phyloP scores from a whole-genome alignment of 2,888 invertebrate genomes.

The Xestia xanthographa region DNA sequence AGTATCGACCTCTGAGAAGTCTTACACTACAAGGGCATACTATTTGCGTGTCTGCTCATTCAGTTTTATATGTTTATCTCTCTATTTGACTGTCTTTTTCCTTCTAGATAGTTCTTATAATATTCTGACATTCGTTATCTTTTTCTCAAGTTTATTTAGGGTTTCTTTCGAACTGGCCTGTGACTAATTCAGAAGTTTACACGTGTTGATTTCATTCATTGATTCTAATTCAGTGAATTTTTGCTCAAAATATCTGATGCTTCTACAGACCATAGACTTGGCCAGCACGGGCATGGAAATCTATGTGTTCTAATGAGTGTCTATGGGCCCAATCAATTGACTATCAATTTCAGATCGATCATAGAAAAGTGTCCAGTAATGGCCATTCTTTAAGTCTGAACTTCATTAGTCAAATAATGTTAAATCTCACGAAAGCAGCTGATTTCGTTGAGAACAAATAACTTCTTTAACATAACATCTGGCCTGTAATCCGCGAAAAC shows the following conservation, averaged over 20 bases:
- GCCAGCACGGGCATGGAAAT: not conserved
- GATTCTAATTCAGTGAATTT: constrained; percentile 7
- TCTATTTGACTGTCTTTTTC: constrained; percentile 5
- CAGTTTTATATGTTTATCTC: constrained; percentile 40
- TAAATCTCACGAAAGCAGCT: not conserved
- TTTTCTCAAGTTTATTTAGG: not conserved
- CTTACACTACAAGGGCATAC: constrained; percentile 62
- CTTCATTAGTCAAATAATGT: not conserved
- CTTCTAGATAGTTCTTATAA: constrained; percentile 12
- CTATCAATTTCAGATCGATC: not conserved
- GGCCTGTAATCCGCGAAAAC: too few species aligned
- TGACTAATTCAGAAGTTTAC: constrained; percentile 15
- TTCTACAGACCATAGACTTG: not conserved
- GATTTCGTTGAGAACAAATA: not conserved
- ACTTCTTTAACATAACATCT: too few species aligned
- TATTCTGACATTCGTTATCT: not conserved
- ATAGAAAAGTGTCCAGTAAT: not conserved
- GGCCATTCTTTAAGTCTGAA: not conserved
- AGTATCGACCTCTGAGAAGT: constrained; percentile 60
- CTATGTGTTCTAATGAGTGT: not conserved
- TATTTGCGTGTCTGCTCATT: constrained; percentile 51
- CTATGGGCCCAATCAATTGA: not conserved
- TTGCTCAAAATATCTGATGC: constrained; percentile 2
- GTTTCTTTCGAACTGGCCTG: not conserved
- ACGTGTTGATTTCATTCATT: constrained; percentile 29